phyloP scores from a whole-genome alignment of 2,888 invertebrate species.

The Apeira syringaria region DNA sequence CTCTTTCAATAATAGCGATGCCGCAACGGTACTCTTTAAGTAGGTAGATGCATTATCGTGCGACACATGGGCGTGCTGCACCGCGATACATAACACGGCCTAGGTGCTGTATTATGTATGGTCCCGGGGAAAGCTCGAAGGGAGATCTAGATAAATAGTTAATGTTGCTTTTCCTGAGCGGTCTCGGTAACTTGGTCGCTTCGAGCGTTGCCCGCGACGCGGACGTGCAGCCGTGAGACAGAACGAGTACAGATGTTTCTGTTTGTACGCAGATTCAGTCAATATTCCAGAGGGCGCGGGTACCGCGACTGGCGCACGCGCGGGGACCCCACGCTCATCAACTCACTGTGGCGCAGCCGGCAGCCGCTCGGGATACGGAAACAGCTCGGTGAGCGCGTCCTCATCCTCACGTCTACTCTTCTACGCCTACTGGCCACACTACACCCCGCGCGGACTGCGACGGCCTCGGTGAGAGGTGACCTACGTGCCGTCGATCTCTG shows the following conservation, averaged over 20 bases:
- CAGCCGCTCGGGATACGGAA: slow-evolving; percentile 88
- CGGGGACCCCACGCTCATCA: slow-evolving; percentile 88
- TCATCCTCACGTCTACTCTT: too few species aligned
- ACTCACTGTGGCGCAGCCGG: slow-evolving; percentile 89
- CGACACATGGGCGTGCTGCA: slow-evolving; percentile 28
- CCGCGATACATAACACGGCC: slow-evolving; percentile 27
- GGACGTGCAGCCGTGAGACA: neutral
- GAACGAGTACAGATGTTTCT: slow-evolving; percentile 18
- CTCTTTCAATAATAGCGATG: slow-evolving; percentile 57
- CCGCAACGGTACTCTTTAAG: slow-evolving; percentile 55
- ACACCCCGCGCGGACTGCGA: too few species aligned
- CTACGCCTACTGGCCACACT: too few species aligned
- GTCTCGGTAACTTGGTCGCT: neutral
- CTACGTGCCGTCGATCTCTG: too few species aligned
- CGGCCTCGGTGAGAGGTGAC: too few species aligned
- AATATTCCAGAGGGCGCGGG: slow-evolving; percentile 85
- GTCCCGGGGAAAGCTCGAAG: slow-evolving; percentile 12
- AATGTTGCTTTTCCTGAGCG: neutral
- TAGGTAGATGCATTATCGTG: slow-evolving; percentile 51
- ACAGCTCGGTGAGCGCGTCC: slow-evolving; percentile 87
- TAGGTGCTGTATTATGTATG: slow-evolving; percentile 21
- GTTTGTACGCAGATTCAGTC: slow-evolving; percentile 80
- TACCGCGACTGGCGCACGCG: slow-evolving; percentile 88
- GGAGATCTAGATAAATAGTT: neutral
- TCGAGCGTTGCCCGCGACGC: slow-evolving; percentile 9